These are phyloP conservation scores for Triplophysa siluroides DNA, from an alignment of 2,113 vertebrate species.

Conservation along the genomic window DNA sequence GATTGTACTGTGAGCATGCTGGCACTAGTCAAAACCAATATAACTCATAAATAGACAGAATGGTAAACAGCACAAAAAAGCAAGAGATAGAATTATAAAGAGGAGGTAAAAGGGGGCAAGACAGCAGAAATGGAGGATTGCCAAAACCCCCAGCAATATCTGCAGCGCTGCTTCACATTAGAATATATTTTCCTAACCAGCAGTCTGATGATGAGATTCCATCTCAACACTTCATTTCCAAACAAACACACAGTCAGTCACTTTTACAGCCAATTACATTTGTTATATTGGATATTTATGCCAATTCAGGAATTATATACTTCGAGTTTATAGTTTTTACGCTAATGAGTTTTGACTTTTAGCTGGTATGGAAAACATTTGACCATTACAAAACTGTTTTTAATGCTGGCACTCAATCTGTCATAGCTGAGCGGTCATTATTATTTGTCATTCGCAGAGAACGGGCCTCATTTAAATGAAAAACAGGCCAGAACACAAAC, in stretches of 20 bases:
- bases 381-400: constrained; percentile 34
- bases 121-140: background rate
- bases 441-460: background rate
- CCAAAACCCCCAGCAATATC: background rate
- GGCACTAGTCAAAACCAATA: too few species aligned
- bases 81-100: background rate
- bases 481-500: background rate
- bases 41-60: too few species aligned
- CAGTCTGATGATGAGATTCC: constrained; percentile 6
- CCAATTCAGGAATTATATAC: constrained; percentile 20
- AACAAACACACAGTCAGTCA: constrained; percentile 30
- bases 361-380: background rate
- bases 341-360: constrained; percentile 25
- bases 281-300: constrained; percentile 32
- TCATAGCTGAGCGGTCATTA: constrained; percentile 6
- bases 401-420: background rate
- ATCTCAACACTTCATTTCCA: constrained; percentile 25
- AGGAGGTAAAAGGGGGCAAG: background rate
- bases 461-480: background rate
- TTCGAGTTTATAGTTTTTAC: background rate
- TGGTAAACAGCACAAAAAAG: background rate
- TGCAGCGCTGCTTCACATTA: constrained; percentile 9
- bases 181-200: constrained; percentile 11
- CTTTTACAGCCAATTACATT: constrained; percentile 30
- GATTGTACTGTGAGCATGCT: too few species aligned